phyloP scores from a whole-genome alignment of 1,140 invertebrate genomes.

The Microplitis demolitor region DNA sequence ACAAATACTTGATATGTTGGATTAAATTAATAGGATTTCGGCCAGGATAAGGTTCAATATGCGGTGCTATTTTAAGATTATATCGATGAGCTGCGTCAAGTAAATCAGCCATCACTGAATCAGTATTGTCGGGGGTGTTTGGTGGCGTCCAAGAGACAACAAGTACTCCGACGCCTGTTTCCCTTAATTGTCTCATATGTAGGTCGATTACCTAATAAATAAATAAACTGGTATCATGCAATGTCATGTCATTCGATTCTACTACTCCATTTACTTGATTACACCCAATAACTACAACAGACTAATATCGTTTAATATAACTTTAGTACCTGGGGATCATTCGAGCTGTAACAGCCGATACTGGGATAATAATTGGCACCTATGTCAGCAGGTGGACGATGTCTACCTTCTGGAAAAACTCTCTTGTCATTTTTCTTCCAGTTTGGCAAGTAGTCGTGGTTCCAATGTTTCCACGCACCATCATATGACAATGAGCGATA shows the following conservation, averaged over 20 bases:
- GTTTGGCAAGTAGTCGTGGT: slow-evolving; percentile 58
- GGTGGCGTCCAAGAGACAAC: slow-evolving; percentile 60
- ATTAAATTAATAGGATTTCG: slow-evolving; percentile 58
- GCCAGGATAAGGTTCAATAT: slow-evolving; percentile 58
- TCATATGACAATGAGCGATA: slow-evolving; percentile 58
- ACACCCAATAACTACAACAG: neutral
- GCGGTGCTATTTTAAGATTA: slow-evolving; percentile 58
- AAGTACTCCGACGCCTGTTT: slow-evolving; percentile 57
- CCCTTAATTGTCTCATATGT: slow-evolving; percentile 59
- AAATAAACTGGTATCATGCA: neutral
- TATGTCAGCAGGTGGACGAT: slow-evolving; percentile 58
- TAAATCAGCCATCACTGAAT: slow-evolving; percentile 53
- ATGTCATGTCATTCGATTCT: neutral
- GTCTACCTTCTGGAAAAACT: slow-evolving; percentile 55
- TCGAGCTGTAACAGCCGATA: slow-evolving; percentile 61
- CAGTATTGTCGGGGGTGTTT: slow-evolving; percentile 52
- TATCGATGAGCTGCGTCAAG: slow-evolving; percentile 56
- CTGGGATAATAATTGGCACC: slow-evolving; percentile 60
- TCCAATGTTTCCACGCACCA: slow-evolving; percentile 60
- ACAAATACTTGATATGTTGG: slow-evolving; percentile 53
- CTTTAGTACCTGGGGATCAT: slow-evolving; percentile 50
- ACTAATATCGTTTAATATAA: slow-evolving; percentile 1
- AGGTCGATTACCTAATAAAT: slow-evolving; percentile 49
- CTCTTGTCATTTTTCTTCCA: slow-evolving; percentile 59
- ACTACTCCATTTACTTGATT: neutral